These are phyloP conservation scores for Tipula vernalis DNA, from an alignment of 2,888 invertebrate species.

Conservation along the genomic window DNA sequence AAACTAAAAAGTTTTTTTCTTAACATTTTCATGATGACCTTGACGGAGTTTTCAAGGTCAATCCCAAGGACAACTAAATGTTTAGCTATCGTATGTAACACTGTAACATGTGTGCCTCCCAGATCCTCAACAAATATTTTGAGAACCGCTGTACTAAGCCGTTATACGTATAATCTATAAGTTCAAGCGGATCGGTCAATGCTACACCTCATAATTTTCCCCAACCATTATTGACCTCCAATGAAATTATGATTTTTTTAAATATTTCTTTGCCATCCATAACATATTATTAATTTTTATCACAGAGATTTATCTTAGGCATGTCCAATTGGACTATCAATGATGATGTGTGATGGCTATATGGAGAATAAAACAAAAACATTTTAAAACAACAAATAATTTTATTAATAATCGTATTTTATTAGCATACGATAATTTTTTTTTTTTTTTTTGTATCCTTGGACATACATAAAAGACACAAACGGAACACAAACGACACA, in stretches of 20 bases:
- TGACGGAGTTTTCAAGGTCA: too few species aligned
- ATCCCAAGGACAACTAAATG: too few species aligned
- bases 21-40: too few species aligned
- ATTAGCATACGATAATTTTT: background rate
- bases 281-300: background rate
- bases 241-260: background rate
- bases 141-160: too few species aligned
- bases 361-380: background rate
- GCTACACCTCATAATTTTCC: too few species aligned
- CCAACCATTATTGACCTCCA: background rate
- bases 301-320: background rate
- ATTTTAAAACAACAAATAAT: background rate
- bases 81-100: too few species aligned
- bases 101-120: too few species aligned
- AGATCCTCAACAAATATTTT: too few species aligned
- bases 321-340: background rate
- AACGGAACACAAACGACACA: background rate
- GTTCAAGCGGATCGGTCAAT: too few species aligned
- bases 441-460: background rate
- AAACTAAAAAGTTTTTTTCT: too few species aligned
- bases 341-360: background rate
- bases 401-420: background rate
- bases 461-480: background rate
- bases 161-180: too few species aligned
- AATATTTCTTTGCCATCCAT: background rate